Percentiles rank a stretch among this genome's conserved stretches.
phyloP scores from a whole-genome alignment of 92 coral and sea anemone genomes.

The Actinostola sp. region DNA sequence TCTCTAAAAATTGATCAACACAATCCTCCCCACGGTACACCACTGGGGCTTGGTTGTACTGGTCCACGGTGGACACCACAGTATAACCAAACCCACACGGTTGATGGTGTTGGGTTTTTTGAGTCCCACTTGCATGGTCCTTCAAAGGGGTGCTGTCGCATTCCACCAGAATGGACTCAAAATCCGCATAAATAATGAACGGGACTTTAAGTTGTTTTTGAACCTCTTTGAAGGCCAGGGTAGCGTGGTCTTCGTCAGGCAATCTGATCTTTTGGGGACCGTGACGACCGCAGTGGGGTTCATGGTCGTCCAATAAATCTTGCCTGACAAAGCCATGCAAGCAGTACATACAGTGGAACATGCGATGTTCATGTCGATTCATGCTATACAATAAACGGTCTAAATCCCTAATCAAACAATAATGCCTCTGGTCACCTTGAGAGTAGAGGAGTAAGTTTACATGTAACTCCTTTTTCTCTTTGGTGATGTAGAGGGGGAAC shows the following conservation, averaged over 20 bases:
- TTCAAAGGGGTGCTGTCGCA: no score
- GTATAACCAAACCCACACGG: conserved; percentile 42
- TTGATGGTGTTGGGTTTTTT: conserved; percentile 44
- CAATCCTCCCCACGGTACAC: conserved; percentile 12
- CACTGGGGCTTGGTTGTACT: conserved; percentile 15
- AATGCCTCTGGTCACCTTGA: conserved; percentile 16
- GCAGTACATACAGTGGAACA: conserved; percentile 49
- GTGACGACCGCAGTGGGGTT: conserved; percentile 45
- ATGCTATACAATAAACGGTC: conserved; percentile 16
- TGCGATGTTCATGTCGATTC: conserved; percentile 9
- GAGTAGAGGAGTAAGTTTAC: conserved; percentile 33
- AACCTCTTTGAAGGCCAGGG: no score
- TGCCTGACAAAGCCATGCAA: conserved; percentile 43
- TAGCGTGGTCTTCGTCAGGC: conserved; percentile 34
- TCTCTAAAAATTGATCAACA: conserved; percentile 13
- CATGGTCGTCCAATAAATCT: conserved; percentile 48
- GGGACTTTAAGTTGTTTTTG: no score
- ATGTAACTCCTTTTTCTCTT: conserved; percentile 5
- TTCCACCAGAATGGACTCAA: no score
- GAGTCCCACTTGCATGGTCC: no score
- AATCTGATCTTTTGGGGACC: conserved; percentile 46
- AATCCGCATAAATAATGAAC: no score
- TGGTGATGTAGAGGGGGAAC: conserved; percentile 37
- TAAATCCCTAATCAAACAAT: conserved; percentile 36
- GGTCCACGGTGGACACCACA: conserved; percentile 8